Conservation (phyloP, 2,888 invertebrate genomes). For the Drosophila paranaensis region DNA sequence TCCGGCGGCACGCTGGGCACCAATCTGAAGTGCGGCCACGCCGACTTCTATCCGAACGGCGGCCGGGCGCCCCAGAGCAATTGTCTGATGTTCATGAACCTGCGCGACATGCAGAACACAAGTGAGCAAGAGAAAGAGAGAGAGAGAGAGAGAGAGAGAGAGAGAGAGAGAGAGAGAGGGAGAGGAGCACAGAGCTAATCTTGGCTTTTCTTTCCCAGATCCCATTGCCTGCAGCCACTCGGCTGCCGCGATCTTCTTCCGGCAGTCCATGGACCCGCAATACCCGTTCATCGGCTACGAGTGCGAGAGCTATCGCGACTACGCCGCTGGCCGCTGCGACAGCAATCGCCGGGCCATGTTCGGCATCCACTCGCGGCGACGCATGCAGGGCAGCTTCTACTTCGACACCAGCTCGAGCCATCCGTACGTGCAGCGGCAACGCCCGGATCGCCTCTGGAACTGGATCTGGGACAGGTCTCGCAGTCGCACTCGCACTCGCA, state of each 20-base stretch:
- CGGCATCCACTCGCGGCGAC: slow-evolving; percentile 81
- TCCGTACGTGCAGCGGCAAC: slow-evolving; percentile 68
- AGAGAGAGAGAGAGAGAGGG: no score
- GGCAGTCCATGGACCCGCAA: slow-evolving; percentile 82
- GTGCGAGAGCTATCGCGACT: slow-evolving; percentile 79
- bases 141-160: no score
- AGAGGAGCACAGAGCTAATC: background rate
- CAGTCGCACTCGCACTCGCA: background rate
- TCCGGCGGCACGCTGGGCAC: slow-evolving; percentile 82
- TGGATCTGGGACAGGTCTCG: slow-evolving; percentile 10
- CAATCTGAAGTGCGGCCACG: slow-evolving; percentile 82
- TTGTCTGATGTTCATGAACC: slow-evolving; percentile 73
- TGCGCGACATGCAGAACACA: slow-evolving; percentile 76
- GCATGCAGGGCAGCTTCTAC: slow-evolving; percentile 76
- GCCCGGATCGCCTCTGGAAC: background rate
- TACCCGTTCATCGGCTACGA: slow-evolving; percentile 80
- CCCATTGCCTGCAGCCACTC: slow-evolving; percentile 83
- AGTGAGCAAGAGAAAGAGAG: slow-evolving; percentile 57
- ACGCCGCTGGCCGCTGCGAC: slow-evolving; percentile 68
- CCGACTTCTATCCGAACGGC: slow-evolving; percentile 84
- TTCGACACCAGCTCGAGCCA: slow-evolving; percentile 72
- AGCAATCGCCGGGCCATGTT: slow-evolving; percentile 78
- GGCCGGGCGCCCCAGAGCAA: slow-evolving; percentile 82
- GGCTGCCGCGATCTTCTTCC: slow-evolving; percentile 82
- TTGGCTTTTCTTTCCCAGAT: slow-evolving; percentile 60